Conservation (phyloP, 2,888 invertebrate species). For the Mechanitis mazaeus region DNA sequence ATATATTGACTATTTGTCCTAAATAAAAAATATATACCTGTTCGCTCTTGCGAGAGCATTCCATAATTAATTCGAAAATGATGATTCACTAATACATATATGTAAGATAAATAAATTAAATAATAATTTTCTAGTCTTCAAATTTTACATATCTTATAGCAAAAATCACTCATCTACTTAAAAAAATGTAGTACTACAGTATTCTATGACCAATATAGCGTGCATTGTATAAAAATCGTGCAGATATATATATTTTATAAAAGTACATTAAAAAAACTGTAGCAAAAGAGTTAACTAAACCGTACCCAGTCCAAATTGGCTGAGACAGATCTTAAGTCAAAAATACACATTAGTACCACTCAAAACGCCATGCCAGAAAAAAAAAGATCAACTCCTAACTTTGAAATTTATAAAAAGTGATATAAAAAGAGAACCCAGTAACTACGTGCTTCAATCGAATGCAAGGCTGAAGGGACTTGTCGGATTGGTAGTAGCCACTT, state of each 20-base stretch:
- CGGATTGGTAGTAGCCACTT: conserved; percentile 48
- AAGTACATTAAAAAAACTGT: neutral
- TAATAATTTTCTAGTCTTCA: too few species aligned
- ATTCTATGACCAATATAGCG: neutral
- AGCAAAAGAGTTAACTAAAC: neutral
- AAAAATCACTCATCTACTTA: neutral
- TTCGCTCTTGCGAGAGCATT: too few species aligned
- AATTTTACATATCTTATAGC: neutral
- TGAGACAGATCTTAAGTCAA: conserved; percentile 2
- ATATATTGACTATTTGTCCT: too few species aligned
- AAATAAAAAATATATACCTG: too few species aligned
- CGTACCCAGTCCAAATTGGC: neutral
- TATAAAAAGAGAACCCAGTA: conserved; percentile 37
- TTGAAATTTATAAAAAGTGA: conserved; percentile 35
- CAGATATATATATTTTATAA: neutral
- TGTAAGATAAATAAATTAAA: too few species aligned
- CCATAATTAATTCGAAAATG: too few species aligned
- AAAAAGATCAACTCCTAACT: conserved; percentile 37
- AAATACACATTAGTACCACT: conserved; percentile 19
- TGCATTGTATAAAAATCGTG: conserved; percentile 4
- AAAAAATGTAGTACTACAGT: neutral
- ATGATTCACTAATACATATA: too few species aligned
- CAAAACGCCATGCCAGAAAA: conserved; percentile 40
- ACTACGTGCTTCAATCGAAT: conserved; percentile 50
- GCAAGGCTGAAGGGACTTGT: conserved; percentile 46